phyloP scores from a whole-genome alignment of 2,113 vertebrate genomes.

The Proterorhinus semilunaris region DNA sequence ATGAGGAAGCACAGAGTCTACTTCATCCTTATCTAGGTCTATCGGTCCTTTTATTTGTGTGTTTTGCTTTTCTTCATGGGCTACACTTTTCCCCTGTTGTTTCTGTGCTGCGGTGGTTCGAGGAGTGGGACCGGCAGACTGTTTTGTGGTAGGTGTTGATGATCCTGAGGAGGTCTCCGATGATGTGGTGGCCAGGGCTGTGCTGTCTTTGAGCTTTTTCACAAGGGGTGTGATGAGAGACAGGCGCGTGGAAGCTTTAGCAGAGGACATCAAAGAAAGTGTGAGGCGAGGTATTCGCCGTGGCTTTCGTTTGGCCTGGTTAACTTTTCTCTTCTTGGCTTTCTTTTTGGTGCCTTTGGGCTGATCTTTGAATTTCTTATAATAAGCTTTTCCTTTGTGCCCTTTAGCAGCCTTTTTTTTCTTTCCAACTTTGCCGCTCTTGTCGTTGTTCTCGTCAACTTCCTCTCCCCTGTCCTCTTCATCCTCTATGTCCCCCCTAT shows the following conservation, averaged over 20 bases:
- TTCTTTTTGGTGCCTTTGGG: conserved; percentile 41
- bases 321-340: conserved; percentile 33
- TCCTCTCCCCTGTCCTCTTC: conserved; percentile 22
- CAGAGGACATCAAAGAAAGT: conserved; percentile 48
- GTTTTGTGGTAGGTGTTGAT: not conserved
- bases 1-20: conserved; percentile 70
- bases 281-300: conserved; percentile 61
- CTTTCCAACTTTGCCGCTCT: conserved; percentile 4
- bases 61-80: not conserved
- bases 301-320: conserved; percentile 18
- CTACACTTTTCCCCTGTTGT: not conserved
- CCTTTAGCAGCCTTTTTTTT: conserved; percentile 30
- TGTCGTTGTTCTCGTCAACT: not conserved
- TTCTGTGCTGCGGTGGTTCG: conserved; percentile 7
- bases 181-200: not conserved
- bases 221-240: conserved; percentile 49
- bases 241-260: conserved; percentile 38
- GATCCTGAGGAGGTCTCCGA: conserved; percentile 8
- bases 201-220: conserved; percentile 42
- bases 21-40: not conserved
- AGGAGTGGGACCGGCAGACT: conserved; percentile 1
- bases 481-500: conserved; percentile 18
- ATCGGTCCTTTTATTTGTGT: not conserved
- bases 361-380: conserved; percentile 24
- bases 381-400: conserved; percentile 28